Evolutionary conservation across 64 coral and sea anemone genomes (phyloP).

Genomic region (Cladopsammia gracilis): DNA sequence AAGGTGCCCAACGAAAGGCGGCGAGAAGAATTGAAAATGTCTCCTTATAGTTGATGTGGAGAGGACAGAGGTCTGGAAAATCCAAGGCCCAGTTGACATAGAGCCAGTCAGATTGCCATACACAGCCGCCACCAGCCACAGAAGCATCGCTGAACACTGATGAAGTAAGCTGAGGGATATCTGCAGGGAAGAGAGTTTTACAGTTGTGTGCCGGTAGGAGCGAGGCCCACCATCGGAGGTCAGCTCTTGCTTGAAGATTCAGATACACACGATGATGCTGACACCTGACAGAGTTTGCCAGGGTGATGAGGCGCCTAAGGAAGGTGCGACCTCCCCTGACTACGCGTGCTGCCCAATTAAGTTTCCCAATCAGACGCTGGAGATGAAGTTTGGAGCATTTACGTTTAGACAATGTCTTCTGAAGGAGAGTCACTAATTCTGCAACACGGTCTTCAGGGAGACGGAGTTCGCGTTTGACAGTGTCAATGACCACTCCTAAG

Average conservation of each 20-base stretch:
- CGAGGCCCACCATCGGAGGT: constrained; percentile 42
- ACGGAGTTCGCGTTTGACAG: too few relatives aligned
- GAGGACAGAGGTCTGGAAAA: not conserved
- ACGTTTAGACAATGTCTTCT: not conserved
- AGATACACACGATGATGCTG: not conserved
- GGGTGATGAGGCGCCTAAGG: not conserved
- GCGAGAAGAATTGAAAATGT: not conserved
- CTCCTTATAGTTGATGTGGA: not conserved
- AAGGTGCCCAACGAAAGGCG: not conserved
- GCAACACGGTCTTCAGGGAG: too few relatives aligned
- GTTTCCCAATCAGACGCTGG: constrained; percentile 45
- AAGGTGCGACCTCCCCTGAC: not conserved
- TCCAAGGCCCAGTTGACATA: constrained; percentile 50
- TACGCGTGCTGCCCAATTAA: constrained; percentile 60
- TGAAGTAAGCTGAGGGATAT: constrained; percentile 17
- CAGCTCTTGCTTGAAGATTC: constrained; percentile 10
- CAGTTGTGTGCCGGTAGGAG: constrained; percentile 44
- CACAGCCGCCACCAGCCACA: too few relatives aligned
- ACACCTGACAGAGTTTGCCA: too few relatives aligned
- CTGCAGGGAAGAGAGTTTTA: constrained; percentile 28
- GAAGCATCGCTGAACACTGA: not conserved
- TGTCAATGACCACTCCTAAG: too few relatives aligned
- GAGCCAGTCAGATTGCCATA: too few relatives aligned
- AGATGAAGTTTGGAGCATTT: constrained; percentile 34
- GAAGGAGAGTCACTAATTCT: not conserved